Evolutionary conservation across 2,113 vertebrate species (phyloP).

Genomic region (Alligator mississippiensis): DNA sequence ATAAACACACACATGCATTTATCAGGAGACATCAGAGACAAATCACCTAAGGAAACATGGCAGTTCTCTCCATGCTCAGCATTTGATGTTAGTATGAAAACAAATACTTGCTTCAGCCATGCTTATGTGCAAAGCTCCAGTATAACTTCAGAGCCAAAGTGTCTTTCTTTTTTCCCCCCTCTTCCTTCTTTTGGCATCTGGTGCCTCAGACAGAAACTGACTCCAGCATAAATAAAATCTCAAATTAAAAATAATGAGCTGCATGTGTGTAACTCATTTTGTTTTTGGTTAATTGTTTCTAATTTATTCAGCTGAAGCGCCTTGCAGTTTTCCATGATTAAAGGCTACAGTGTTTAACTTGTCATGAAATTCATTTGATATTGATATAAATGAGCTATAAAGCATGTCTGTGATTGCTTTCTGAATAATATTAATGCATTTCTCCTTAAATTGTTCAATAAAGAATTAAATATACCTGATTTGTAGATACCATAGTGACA

Average conservation of each 20-base stretch:
- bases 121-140: background rate
- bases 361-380: slow-evolving; percentile 77
- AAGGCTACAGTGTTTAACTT: slow-evolving; percentile 73
- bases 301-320: slow-evolving; percentile 76
- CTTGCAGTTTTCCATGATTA: slow-evolving; percentile 74
- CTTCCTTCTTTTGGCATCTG: slow-evolving; percentile 40
- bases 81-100: slow-evolving; percentile 1
- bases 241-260: slow-evolving; percentile 77
- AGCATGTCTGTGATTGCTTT: slow-evolving; percentile 60
- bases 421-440: slow-evolving; percentile 70
- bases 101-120: background rate
- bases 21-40: background rate
- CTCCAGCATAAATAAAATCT: slow-evolving; percentile 57
- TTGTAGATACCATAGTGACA: slow-evolving; percentile 42
- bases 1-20: background rate
- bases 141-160: background rate
- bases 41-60: background rate
- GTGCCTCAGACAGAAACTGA: slow-evolving; percentile 43
- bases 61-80: background rate
- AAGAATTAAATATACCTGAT: slow-evolving; percentile 68
- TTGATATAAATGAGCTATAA: slow-evolving; percentile 73
- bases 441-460: slow-evolving; percentile 66
- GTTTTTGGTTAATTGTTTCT: slow-evolving; percentile 70
- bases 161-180: background rate
- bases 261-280: slow-evolving; percentile 68